Evolutionary conservation across 2,888 invertebrate species (phyloP).

Genomic region (Autographa gamma): DNA sequence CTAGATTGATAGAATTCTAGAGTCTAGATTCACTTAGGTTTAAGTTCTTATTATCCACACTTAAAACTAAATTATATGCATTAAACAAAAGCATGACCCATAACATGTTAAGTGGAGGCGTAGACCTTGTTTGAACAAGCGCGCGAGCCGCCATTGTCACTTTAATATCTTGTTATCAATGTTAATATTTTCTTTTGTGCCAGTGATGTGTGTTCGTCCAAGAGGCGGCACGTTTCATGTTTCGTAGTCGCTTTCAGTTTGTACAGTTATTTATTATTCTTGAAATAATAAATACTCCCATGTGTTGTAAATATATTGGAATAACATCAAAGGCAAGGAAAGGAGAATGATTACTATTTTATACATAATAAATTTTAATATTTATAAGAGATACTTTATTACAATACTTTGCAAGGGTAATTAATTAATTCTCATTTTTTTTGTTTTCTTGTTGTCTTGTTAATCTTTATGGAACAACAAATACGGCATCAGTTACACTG

Average conservation of each 20-base stretch:
- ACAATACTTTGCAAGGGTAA: no score
- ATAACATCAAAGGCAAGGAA: no score
- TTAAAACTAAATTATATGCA: not conserved
- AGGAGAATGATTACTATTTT: no score
- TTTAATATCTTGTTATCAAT: constrained; percentile 20
- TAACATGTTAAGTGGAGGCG: constrained; percentile 43
- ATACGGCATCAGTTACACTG: not conserved
- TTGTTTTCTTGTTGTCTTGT: no score
- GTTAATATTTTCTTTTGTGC: constrained; percentile 23
- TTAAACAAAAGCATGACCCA: constrained; percentile 21
- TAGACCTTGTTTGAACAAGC: constrained; percentile 27
- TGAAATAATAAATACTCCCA: not conserved
- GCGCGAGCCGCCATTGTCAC: constrained; percentile 22
- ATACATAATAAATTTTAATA: no score
- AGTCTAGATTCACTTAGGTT: no score
- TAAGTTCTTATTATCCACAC: no score
- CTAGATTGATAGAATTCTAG: no score
- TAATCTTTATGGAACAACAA: not conserved
- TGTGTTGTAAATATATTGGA: no score
- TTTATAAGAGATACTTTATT: no score
- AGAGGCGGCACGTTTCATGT: not conserved
- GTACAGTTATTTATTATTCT: not conserved
- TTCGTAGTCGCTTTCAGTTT: not conserved
- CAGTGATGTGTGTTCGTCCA: not conserved
- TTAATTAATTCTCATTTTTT: no score